Evolutionary conservation across 1,140 invertebrate genomes (phyloP).

Genomic region (Akabosia matsudoensis): DNA sequence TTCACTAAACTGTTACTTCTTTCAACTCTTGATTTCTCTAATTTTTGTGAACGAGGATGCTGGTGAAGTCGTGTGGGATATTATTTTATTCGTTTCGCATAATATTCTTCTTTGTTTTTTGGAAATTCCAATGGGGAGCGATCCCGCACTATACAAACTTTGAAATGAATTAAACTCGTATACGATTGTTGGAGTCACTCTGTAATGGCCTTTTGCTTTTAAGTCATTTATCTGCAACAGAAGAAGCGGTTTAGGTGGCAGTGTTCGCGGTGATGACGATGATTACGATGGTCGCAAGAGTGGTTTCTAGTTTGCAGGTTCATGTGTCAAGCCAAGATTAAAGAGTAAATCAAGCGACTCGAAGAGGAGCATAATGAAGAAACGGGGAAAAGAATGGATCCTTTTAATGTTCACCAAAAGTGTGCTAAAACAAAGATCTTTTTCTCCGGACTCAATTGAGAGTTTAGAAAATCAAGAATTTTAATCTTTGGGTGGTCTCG

Average conservation of each 20-base stretch:
- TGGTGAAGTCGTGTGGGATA: neutral
- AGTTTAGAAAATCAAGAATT: neutral
- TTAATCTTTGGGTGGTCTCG: conserved; percentile 6
- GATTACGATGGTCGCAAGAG: too few relatives aligned
- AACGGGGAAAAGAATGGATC: neutral
- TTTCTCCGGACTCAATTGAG: neutral
- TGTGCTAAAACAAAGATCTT: neutral
- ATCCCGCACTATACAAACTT: too few relatives aligned
- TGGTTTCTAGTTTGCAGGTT: neutral
- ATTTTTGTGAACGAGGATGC: neutral
- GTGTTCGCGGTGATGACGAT: too few relatives aligned
- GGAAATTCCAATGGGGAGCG: neutral
- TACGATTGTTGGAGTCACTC: too few relatives aligned
- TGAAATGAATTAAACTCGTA: too few relatives aligned
- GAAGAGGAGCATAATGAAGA: neutral
- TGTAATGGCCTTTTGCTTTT: too few relatives aligned
- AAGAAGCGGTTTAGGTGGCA: too few relatives aligned
- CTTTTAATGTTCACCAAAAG: neutral
- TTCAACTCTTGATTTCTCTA: neutral
- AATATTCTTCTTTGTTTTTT: neutral
- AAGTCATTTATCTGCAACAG: too few relatives aligned
- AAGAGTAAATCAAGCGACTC: conserved; percentile 19
- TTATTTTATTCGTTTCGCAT: neutral
- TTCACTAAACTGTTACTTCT: conserved; percentile 10
- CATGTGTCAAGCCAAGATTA: conserved; percentile 18